Evolutionary conservation across 2,888 invertebrate genomes (phyloP).

Genomic region (Crepidodera aurea): DNA sequence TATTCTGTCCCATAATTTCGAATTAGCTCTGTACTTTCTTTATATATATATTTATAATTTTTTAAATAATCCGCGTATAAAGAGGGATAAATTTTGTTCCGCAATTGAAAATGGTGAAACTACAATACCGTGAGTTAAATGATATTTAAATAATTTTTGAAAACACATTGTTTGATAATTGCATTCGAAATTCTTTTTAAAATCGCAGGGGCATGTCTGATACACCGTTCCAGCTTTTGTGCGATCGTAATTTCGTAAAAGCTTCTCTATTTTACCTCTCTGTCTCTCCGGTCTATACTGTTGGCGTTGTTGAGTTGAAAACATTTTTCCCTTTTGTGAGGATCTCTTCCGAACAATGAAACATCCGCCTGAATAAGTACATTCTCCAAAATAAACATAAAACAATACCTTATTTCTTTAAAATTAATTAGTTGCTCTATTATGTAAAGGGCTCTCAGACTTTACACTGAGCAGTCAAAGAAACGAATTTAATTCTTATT

Average conservation of each 20-base stretch:
- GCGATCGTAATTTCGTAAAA: slow-evolving; percentile 30
- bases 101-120: too few species aligned
- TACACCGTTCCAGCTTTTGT: slow-evolving; percentile 26
- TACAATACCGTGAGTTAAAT: too few species aligned
- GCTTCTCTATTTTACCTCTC: slow-evolving; percentile 16
- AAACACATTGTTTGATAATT: slow-evolving; percentile 21
- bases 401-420: slow-evolving; percentile 33
- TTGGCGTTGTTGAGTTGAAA: slow-evolving; percentile 28
- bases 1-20: too few species aligned
- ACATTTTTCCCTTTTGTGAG: slow-evolving; percentile 26
- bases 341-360: slow-evolving; percentile 30
- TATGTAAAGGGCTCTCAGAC: slow-evolving; percentile 26
- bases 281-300: neutral
- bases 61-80: too few species aligned
- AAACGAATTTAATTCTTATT: slow-evolving; percentile 34
- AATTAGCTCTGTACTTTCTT: too few species aligned
- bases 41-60: too few species aligned
- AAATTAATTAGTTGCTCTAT: slow-evolving; percentile 32
- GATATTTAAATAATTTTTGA: too few species aligned
- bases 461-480: slow-evolving; percentile 34
- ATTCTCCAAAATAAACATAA: slow-evolving; percentile 32
- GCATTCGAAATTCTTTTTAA: slow-evolving; percentile 22
- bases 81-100: too few species aligned
- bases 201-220: slow-evolving; percentile 18
- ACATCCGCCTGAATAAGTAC: slow-evolving; percentile 31